Evolutionary conservation across 2,888 invertebrate species (phyloP).

Genomic region (Acleris holmiana): DNA sequence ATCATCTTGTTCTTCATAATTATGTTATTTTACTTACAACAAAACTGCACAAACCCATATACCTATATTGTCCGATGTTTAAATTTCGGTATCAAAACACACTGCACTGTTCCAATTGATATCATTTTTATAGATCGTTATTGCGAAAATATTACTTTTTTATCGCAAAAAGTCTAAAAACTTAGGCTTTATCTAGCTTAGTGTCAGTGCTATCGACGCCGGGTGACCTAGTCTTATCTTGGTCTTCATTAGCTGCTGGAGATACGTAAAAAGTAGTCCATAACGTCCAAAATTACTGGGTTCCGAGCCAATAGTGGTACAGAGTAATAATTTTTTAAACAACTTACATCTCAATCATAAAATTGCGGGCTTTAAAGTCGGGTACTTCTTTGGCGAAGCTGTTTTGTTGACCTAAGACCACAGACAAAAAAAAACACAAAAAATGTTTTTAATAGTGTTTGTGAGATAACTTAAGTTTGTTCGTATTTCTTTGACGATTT

Average conservation of each 20-base stretch:
- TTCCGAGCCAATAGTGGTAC: background rate
- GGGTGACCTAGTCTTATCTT: slow-evolving; percentile 47
- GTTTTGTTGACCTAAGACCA: too few species aligned
- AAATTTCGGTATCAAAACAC: slow-evolving; percentile 6
- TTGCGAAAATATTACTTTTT: slow-evolving; percentile 40
- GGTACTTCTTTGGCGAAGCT: too few species aligned
- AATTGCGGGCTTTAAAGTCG: too few species aligned
- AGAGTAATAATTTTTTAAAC: too few species aligned
- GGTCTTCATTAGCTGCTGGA: slow-evolving; percentile 33
- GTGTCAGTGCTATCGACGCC: slow-evolving; percentile 51
- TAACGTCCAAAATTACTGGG: background rate
- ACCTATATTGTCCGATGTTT: too few species aligned
- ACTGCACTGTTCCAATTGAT: slow-evolving; percentile 17
- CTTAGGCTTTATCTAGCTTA: slow-evolving; percentile 61
- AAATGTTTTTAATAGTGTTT: too few species aligned
- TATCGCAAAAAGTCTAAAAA: slow-evolving; percentile 58
- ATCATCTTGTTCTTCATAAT: too few species aligned
- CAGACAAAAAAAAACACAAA: too few species aligned
- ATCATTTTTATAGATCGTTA: slow-evolving; percentile 38
- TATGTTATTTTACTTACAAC: too few species aligned
- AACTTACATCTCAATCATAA: too few species aligned
- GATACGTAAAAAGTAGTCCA: slow-evolving; percentile 8
- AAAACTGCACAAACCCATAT: background rate
- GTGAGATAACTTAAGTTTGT: too few species aligned
- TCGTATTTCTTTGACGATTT: too few species aligned